Base-by-base conservation (phyloP, 2,888 invertebrate genomes). In the Melinaea marsaeus region DNA sequence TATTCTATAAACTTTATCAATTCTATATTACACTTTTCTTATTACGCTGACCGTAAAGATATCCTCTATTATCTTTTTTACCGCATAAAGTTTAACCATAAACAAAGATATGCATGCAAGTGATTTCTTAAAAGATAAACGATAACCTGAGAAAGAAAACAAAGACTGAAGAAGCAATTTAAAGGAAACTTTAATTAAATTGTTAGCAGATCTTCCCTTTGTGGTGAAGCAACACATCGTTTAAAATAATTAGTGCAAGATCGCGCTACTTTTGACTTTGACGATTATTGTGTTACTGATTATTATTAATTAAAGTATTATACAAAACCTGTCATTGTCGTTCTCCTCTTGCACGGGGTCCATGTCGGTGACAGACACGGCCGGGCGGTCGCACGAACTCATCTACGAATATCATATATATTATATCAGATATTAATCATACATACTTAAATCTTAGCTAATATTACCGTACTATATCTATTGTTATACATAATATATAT, bases 311-410 rank as follows among this genome's bases (percentile, higher is more conserved):
- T 45, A 13, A 55, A 35, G 35, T 55, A 47, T 58, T 55, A 55
- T 51, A 42, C 22, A 55, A 62, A 78, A 89, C 89, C 88, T 89
- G 79, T 89, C 89, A 69, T 83, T 88, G 74, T 89, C 90, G 74
- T 90, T 90, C 74, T 90, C 90, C 72, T 90, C 90, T 61, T 89
- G 89, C 34, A 90, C 90, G 3, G 90, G 89, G 72, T 90, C 90
- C 90, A 90, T 90, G 74, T 90, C 90, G 33, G 88, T 87, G 68
- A 89, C 79, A 42, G 85, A 84, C 76, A 88, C 83, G 69, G 77
- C 81, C 64, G 89, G 88, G 62, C 85, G 83, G 69, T 88, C 88
- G 69, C 71, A 77, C 74, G 85, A 84, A 81, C 80, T 89, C 90
- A 90, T 90, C 90, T 90, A 51, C 51, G 22, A 79, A 7, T 32